These are phyloP conservation scores for Oreochromis grahami DNA, from an alignment of 2,797 vertebrate species.

Conservation along the genomic window DNA sequence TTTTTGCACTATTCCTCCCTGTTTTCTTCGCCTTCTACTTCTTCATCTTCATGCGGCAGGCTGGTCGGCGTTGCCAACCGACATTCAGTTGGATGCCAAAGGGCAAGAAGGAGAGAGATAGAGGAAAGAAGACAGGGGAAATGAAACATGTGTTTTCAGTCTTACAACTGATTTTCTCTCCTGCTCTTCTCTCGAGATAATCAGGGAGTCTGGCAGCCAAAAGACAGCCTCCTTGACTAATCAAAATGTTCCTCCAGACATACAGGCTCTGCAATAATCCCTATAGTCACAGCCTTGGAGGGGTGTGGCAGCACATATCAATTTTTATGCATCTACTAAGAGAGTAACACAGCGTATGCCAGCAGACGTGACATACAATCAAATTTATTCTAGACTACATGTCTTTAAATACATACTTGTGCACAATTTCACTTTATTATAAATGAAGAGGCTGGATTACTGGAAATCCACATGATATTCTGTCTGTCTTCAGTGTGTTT, in stretches of 20 bases:
- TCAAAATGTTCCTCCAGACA: constrained; percentile 48
- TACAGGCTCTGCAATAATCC: constrained; percentile 19
- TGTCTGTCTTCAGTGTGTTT: neutral
- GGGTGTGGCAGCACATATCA: constrained; percentile 28
- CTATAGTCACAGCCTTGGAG: neutral
- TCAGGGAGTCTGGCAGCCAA: constrained; percentile 46
- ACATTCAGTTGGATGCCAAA: constrained; percentile 44
- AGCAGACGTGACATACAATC: neutral
- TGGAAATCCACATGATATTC: neutral
- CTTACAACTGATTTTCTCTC: constrained; percentile 47
- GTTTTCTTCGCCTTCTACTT: constrained; percentile 9
- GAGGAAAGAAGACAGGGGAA: constrained; percentile 21
- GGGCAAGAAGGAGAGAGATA: constrained; percentile 35
- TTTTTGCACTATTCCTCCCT: constrained; percentile 1
- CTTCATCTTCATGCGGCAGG: constrained; percentile 43
- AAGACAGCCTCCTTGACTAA: constrained; percentile 46
- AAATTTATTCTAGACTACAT: neutral
- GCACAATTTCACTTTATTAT: neutral
- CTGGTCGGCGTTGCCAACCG: constrained; percentile 38
- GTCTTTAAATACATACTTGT: neutral
- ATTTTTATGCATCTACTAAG: neutral
- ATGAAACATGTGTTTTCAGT: constrained; percentile 64
- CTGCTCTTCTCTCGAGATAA: constrained; percentile 57
- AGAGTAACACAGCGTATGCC: neutral
- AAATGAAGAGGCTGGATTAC: neutral